A percentile compares a stretch with the other conserved stretches of the same genome.
Evolutionary conservation across 2,888 invertebrate genomes (phyloP).

Genomic region (Odontocolon sp.): DNA sequence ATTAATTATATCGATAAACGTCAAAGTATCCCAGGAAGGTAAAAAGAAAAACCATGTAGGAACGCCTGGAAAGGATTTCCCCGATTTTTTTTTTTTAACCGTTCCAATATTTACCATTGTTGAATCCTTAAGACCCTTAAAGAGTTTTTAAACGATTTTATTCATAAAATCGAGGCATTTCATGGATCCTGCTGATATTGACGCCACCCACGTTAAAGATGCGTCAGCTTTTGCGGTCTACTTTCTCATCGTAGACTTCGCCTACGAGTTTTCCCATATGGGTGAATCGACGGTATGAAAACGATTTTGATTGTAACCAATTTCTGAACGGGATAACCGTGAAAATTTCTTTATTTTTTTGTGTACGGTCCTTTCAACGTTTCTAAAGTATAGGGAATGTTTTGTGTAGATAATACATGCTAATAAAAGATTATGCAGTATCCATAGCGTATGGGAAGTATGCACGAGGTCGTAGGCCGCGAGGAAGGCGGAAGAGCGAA

Average conservation of each 20-base stretch:
- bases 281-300: no score
- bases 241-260: neutral
- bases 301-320: neutral
- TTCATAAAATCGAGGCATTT: slow-evolving; percentile 2
- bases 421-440: slow-evolving; percentile 33
- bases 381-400: neutral
- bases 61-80: slow-evolving; percentile 2
- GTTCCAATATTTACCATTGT: slow-evolving; percentile 23
- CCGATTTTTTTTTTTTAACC: slow-evolving; percentile 13
- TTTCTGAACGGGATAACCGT: neutral
- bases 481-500: slow-evolving; percentile 46
- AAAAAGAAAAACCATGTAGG: slow-evolving; percentile 10
- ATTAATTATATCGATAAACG: slow-evolving; percentile 42
- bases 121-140: neutral
- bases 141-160: slow-evolving; percentile 40
- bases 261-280: no score
- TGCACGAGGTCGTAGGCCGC: slow-evolving; percentile 41
- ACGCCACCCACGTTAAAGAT: slow-evolving; percentile 35
- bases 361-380: neutral
- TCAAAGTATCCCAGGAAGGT: slow-evolving; percentile 3
- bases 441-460: neutral
- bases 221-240: slow-evolving; percentile 26
- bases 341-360: neutral
- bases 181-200: neutral
- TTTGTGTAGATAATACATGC: slow-evolving; percentile 24